Evolutionary conservation across 2,888 invertebrate genomes (phyloP), one percentile per base, ranked within the genome.

Genomic region (Poecilobothrus nobilitatus): DNA sequence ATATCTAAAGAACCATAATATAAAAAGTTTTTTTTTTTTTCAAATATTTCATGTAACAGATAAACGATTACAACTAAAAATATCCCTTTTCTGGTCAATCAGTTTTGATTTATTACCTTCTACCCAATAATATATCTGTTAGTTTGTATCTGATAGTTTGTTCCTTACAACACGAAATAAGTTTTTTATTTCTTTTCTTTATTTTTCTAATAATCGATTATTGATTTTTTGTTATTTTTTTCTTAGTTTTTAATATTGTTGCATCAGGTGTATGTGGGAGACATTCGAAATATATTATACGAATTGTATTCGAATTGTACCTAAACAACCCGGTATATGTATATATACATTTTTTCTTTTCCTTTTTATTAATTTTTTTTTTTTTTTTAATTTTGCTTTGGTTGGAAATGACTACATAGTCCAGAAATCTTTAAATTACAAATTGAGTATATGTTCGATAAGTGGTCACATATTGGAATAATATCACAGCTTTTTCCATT

Each of bases 81-180:
- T 53, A 53, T 53, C 53, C 27, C 53, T 53, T 53, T 53, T 53
- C 53, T 27, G 53, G 53, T 53, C 53, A 53, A 53, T 53, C 53
- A 53, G 18, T 53, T 53, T 53, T 53, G 53, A 53, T 53, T 53
- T 53, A 53, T 53, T 53, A 15, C 53, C 27, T 37, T 37, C 12
- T 2, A 37, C 18, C 15, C 18, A 53, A 53, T n/a, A n/a, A n/a
- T 53, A 53, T 53, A 53, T 53, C 15, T 53, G 15, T 12, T 53
- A 37, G 5, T 8, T 10, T 37, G 37, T 37, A 37, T 37, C 37
- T 37, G 37, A 37, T 8, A 5, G 37, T 37, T 10, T 37, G 12
- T 37, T 27, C 1, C 12, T 37, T 37, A 37, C 18, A 53, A 15
- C 5, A 53, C 27, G 27, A 53, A 53, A 53, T 53, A 53, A 53